Base-by-base conservation (phyloP, 2,888 invertebrate genomes). In the Lithophane semibrunnea region DNA sequence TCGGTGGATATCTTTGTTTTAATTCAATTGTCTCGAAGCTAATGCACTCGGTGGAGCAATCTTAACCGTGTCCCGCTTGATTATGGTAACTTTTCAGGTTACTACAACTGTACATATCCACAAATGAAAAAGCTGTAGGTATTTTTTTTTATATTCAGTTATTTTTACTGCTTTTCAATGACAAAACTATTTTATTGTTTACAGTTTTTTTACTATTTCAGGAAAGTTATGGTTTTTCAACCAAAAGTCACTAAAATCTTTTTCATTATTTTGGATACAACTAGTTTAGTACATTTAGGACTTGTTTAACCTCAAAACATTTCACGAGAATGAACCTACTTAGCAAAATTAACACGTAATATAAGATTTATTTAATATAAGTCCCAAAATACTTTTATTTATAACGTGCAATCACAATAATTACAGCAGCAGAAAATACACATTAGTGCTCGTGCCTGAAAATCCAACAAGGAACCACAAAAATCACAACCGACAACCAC, bases 1-100 rank as follows among this genome's bases (percentile, higher is more conserved):
- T 93, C 91, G 86, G 88, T 88, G 90, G 92, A 92, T 94, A 93
- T 92, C 93, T 91, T 92, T 94, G 93, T 93, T 93, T 94, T 93
- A 95, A 95, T 94, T 93, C 92, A 92, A 94, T 95, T 93, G 92
- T 92, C 91, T 92, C 89, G 90, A 86, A 89, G 91, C 92, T 93
- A 93, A 94, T 93, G 93, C 92, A 92, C 92, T 92, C 87, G 87
- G 87, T 88, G 85, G 88, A 87, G 89, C 89, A 91, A 92, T 91
- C 91, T 89, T 89, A 91, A 89, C 90, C 89, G 90, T 90, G 89
- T 88, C 89, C 75, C 82, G 86, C 76, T 77, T 90, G 88, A 91
- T 92, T 91, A 91, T 88, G 86, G 89, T 88, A 87, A 90, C 89
- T 90, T 91, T 90, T 91, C 89, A 90, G 75, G 82, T 83, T 87